Evolutionary conservation across 2,113 vertebrate species (phyloP).

Genomic region (Notiomystis cincta): DNA sequence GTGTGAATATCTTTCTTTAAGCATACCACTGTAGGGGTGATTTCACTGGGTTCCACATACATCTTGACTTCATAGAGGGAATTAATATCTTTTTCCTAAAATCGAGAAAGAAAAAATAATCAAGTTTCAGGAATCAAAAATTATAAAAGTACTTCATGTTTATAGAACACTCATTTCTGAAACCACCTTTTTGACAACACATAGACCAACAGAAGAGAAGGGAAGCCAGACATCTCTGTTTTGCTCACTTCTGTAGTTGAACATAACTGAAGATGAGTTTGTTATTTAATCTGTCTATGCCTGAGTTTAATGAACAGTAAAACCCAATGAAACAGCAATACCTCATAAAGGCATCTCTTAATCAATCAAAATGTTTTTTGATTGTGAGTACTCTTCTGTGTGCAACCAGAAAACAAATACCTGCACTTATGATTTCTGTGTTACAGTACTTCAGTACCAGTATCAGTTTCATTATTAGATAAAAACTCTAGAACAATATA

Average conservation of each 20-base stretch:
- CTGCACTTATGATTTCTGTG: not conserved
- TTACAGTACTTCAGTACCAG: not conserved
- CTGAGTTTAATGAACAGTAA: not conserved
- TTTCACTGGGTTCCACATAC: constrained; percentile 93
- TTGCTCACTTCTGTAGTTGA: not conserved
- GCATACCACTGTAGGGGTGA: constrained; percentile 83
- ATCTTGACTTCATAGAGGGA: constrained; percentile 86
- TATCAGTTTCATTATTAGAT: not conserved
- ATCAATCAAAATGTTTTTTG: not conserved
- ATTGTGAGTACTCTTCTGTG: not conserved
- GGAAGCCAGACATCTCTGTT: not conserved
- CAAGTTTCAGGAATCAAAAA: not conserved
- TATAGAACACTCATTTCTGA: not conserved
- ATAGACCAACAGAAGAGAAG: not conserved
- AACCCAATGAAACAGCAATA: not conserved
- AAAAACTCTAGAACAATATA: not conserved
- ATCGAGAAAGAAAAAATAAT: not conserved
- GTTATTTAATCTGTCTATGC: not conserved
- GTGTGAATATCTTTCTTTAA: not conserved
- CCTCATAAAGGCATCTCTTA: not conserved
- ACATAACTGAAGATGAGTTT: not conserved
- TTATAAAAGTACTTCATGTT: not conserved
- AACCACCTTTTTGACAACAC: not conserved
- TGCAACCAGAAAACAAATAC: not conserved
- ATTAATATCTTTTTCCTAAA: constrained; percentile 83